phyloP scores from a whole-genome alignment of 2,797 vertebrate genomes.

The Manis crassicaudata region DNA sequence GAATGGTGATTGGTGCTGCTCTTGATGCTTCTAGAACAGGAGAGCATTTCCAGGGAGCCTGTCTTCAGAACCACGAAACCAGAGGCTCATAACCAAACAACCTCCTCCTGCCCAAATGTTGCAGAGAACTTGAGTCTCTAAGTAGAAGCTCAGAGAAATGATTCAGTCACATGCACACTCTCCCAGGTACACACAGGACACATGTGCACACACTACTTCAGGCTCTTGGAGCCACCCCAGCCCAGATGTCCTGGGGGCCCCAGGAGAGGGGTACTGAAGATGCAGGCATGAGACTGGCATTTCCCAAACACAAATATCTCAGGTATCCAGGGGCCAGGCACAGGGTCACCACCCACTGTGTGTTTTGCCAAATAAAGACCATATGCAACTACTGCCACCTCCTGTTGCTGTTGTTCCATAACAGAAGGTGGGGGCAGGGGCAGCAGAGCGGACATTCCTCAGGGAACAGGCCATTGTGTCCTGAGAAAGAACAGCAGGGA shows the following conservation, averaged over 20 bases:
- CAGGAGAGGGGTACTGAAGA: fast-evolving
- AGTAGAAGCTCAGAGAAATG: not conserved
- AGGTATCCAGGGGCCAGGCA: not conserved
- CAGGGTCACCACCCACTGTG: not conserved
- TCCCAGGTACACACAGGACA: fast-evolving
- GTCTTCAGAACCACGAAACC: not conserved
- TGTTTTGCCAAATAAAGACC: not conserved
- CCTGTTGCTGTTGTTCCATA: not conserved
- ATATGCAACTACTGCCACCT: not conserved
- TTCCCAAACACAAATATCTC: not conserved
- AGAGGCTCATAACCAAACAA: not conserved
- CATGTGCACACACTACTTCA: fast-evolving
- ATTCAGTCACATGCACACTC: fast-evolving
- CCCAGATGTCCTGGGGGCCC: not conserved
- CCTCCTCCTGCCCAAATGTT: not conserved
- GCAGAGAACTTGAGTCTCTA: not conserved
- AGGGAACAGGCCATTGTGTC: not conserved
- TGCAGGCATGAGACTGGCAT: not conserved
- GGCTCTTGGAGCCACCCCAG: not conserved
- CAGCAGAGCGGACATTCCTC: not conserved
- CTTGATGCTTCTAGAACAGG: not conserved
- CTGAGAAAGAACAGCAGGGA: not conserved
- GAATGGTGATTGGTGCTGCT: fast-evolving
- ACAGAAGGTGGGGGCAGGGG: not conserved
- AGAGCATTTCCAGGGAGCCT: not conserved